Conservation (phyloP, 2,113 vertebrate species). For the Rallus limicola region DNA sequence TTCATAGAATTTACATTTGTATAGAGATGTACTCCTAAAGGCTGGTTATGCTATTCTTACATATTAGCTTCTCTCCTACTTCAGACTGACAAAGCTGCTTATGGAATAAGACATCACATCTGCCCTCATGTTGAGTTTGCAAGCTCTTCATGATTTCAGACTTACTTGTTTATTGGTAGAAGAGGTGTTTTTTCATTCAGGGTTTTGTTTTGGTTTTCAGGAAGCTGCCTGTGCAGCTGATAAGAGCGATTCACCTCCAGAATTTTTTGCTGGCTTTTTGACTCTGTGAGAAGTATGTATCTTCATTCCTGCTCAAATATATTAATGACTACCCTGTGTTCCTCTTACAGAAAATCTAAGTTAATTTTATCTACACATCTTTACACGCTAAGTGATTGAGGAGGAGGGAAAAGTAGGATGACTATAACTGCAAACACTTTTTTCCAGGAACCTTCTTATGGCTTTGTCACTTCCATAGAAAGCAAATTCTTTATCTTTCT, state of each 20-base stretch:
- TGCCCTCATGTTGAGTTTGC: fast-evolving
- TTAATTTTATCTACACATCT: neutral
- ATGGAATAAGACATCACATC: neutral
- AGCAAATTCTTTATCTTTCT: neutral
- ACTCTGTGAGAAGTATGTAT: neutral
- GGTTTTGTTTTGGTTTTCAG: neutral
- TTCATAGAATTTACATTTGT: neutral
- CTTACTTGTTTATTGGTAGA: neutral
- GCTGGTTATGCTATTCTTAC: neutral
- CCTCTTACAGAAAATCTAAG: neutral
- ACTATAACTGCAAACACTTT: neutral
- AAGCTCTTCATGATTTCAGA: neutral
- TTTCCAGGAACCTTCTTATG: neutral
- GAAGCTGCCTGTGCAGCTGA: neutral
- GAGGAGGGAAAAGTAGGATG: neutral
- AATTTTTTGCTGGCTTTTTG: neutral
- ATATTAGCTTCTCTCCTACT: neutral
- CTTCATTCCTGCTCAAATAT: fast-evolving
- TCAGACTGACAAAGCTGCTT: neutral
- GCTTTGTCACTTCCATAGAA: neutral
- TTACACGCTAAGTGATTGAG: neutral
- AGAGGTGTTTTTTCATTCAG: neutral
- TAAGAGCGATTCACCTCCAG: neutral
- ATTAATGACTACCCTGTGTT: neutral
- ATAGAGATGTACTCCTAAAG: neutral